Base-by-base conservation (phyloP, 2,888 invertebrate genomes). In the Macrosoma leucophasiata region DNA sequence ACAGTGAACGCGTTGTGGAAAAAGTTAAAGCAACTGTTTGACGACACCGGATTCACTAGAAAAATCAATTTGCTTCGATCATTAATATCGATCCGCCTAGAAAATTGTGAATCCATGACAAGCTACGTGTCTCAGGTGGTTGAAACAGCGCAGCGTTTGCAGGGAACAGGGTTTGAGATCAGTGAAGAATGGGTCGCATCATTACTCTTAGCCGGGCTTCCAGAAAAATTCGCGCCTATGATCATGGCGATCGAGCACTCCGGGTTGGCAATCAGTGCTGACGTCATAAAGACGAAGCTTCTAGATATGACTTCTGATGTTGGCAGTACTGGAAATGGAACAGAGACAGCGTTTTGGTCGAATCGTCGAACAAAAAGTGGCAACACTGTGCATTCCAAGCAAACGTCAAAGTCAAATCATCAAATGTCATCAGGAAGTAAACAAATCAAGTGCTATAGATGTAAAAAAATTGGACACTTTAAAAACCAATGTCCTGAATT, bases 211-310 rank as follows among this genome's bases (percentile, higher is more conserved):
- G 45, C 46, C 3, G 48, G 48, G n/a, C 28, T 46, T 4, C 33
- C 46, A 13, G 45, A 46, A 11, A 41, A 36, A 11, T 43, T 33
- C 24, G 23, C 22, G 5, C 46, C 46, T 0, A 42, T 46, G 46
- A 44, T 48, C 5, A 46, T 49, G 48, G 45, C 39, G 8, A 41
- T 42, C 3, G 42, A 38, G 24, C 34, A 43, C 35, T 40, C 39
- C 3, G 38, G 39, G 3, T 30, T 35, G 18, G 8, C 9, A 2
- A 40, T 39, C 2, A 39, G 28, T 6, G 21, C 39, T 1, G 39
- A 40, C 13, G 22, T 20, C 14, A 43, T 46, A 7, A 40, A 41
- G 33, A 10, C 34, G 8, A 38, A 38, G 14, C 12, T 37, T 14
- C 9, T 42, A 10, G 43, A 46, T 19, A 36, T 39, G 46, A 29